Base-by-base conservation (phyloP, 2,113 vertebrate genomes). In the Gobius niger region DNA sequence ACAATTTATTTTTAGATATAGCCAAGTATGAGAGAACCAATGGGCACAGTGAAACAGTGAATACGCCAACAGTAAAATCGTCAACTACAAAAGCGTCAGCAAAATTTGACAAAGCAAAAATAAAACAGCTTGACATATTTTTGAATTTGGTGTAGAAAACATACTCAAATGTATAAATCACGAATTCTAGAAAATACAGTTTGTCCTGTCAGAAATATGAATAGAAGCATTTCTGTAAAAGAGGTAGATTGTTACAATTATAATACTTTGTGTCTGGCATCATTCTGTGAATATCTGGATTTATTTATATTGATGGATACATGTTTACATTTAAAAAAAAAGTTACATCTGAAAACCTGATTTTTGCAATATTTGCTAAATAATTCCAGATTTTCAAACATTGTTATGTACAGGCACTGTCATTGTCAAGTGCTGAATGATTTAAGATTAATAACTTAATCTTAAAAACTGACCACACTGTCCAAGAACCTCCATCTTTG, bases 191-290 rank as follows among this genome's bases (percentile, higher is more conserved):
- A 60, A 60, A 60, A 60, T 60, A 60, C 40, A 14, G 18, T 46
- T 63, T 46, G 16, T 10, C 42, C 46, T 13, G 44, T 44, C 44
- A 63, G n/a, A 9, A 16, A 63, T 46, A 19, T 11, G 42, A 44
- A n/a, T 13, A n/a, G 60, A 63, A 19, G 44, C 56, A 40, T 59
- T 40, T 59, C 7, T n/a, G 24, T 14, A 44, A 14, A 56, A 68
- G 82, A 86, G 86, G 86, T 88, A 88, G 84, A 67, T 79, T 11
- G 2, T 3, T 47, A 47, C 56, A 41, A 49, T 44, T 44, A 62
- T 40, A 53, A 72, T 0, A 73, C 61, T 61, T 60, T 44, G 7
- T 69, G n/a, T 44, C 62, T 1, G 44, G 42, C 10, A 63, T 41
- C 18, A 65, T 44, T 75, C 44, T 74, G 51, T 15, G 54, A 47